These are phyloP conservation scores for Nineta flava DNA, from an alignment of 2,888 invertebrate species.

Conservation along the genomic window DNA sequence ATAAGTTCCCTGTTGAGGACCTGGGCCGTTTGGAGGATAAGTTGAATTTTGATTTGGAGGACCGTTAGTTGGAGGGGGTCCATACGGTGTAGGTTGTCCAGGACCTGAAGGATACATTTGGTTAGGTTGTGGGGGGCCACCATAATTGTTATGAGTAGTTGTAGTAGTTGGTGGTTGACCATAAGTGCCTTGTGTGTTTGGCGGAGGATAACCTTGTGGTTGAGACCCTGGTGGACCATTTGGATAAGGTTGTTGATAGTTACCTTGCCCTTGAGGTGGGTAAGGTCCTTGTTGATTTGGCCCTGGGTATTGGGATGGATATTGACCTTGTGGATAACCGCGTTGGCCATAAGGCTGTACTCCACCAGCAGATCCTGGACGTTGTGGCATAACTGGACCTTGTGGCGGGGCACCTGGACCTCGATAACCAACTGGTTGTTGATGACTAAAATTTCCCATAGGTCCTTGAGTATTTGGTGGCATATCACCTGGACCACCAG, in stretches of 20 bases:
- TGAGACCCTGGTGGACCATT: slow-evolving; percentile 41
- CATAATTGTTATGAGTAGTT: slow-evolving; percentile 21
- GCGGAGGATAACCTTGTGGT: slow-evolving; percentile 49
- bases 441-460: slow-evolving; percentile 28
- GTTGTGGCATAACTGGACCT: slow-evolving; percentile 34
- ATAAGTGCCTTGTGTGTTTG: slow-evolving; percentile 38
- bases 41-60: slow-evolving; percentile 21
- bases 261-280: slow-evolving; percentile 46
- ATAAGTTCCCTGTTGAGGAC: slow-evolving; percentile 2
- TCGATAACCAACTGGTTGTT: slow-evolving; percentile 24
- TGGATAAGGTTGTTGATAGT: slow-evolving; percentile 46
- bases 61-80: slow-evolving; percentile 17
- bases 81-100: slow-evolving; percentile 33
- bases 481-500: slow-evolving; percentile 16
- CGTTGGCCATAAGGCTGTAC: slow-evolving; percentile 49
- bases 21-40: slow-evolving; percentile 26
- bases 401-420: slow-evolving; percentile 32
- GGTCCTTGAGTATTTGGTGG: slow-evolving; percentile 25
- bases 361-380: slow-evolving; percentile 38
- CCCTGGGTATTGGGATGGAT: slow-evolving; percentile 41
- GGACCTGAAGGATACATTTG: slow-evolving; percentile 32
- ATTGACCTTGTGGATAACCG: slow-evolving; percentile 50
- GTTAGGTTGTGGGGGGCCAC: slow-evolving; percentile 30
- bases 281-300: slow-evolving; percentile 35
- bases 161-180: slow-evolving; percentile 44